phyloP scores from a whole-genome alignment of 2,113 vertebrate species.

The Barbus barbus region DNA sequence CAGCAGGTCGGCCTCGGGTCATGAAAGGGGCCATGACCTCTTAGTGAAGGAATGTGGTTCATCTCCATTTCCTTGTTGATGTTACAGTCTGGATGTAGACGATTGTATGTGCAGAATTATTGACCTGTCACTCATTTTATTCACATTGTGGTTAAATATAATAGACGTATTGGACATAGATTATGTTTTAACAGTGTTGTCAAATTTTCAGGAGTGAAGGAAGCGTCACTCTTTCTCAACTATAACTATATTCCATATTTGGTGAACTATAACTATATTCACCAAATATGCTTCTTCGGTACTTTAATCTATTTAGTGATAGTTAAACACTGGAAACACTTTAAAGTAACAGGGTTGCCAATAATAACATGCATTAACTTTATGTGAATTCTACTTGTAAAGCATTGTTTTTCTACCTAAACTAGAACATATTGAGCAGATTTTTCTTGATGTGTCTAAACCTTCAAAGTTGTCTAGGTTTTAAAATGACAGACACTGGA shows the following conservation, averaged over 20 bases:
- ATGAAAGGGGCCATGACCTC: constrained; percentile 1
- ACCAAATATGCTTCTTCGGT: too few relatives aligned
- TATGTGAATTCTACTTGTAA: neutral
- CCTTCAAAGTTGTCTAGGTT: neutral
- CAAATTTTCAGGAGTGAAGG: too few relatives aligned
- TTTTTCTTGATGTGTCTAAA: neutral
- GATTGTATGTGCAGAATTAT: neutral
- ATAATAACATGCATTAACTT: neutral
- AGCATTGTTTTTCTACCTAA: neutral
- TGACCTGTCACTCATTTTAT: neutral
- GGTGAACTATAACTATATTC: too few relatives aligned
- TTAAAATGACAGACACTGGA: neutral
- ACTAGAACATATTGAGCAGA: neutral
- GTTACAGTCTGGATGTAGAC: neutral
- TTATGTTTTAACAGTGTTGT: too few relatives aligned
- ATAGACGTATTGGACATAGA: neutral
- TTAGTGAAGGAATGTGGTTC: constrained; percentile 2
- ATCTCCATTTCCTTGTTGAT: constrained; percentile 22
- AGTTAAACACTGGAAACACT: too few relatives aligned
- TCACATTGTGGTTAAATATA: neutral
- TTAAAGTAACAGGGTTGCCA: too few relatives aligned
- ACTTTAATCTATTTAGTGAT: too few relatives aligned
- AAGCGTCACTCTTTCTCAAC: too few relatives aligned
- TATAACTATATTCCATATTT: too few relatives aligned
- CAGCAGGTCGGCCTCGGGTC: constrained; percentile 33